Evolutionary conservation across 2,113 vertebrate genomes (phyloP).

Genomic region (Aplodontia rufa): DNA sequence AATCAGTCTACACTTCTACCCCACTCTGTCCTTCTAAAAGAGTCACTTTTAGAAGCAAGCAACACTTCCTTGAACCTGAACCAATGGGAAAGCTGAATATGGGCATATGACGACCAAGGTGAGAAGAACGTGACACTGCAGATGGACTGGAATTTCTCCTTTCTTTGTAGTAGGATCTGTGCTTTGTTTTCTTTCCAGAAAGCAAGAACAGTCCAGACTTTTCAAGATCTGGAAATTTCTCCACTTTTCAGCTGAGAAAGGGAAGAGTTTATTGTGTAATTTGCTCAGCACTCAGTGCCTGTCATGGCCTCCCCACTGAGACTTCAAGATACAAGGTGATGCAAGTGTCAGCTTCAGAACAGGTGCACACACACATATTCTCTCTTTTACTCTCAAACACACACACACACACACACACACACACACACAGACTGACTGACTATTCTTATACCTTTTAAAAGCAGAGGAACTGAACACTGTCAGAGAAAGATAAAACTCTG

Average conservation of each 20-base stretch:
- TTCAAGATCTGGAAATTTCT: background rate
- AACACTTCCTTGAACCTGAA: background rate
- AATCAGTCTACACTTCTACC: background rate
- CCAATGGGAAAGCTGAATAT: background rate
- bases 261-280: background rate
- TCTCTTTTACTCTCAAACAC: background rate
- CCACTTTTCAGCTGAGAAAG: background rate
- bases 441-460: slow-evolving; percentile 1
- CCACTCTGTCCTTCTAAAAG: background rate
- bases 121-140: background rate
- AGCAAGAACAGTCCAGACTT: fast-evolving
- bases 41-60: background rate
- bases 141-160: background rate
- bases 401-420: background rate
- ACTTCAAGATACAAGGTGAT: slow-evolving; percentile 29
- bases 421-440: background rate
- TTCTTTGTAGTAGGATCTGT: background rate
- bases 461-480: background rate
- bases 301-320: background rate
- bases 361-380: no score
- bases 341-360: background rate
- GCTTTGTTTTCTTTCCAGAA: slow-evolving; percentile 26
- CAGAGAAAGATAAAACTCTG: background rate
- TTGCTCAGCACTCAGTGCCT: background rate
- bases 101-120: background rate